Evolutionary conservation across 2,888 invertebrate species (phyloP).

Genomic region (Pyrochroa serraticornis): DNA sequence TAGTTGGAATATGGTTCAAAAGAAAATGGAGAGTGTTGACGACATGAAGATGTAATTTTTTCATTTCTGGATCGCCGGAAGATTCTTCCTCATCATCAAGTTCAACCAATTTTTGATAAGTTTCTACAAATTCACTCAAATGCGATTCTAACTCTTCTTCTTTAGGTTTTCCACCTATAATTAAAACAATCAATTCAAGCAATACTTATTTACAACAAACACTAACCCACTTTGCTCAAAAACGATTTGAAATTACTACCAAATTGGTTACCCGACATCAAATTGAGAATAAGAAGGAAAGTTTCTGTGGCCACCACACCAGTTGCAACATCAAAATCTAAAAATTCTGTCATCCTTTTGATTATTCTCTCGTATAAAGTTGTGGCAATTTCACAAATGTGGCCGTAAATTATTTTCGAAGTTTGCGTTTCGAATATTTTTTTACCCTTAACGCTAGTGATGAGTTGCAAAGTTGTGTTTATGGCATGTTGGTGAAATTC

Average conservation of each 20-base stretch:
- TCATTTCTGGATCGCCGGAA: slow-evolving; percentile 51
- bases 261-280: slow-evolving; percentile 51
- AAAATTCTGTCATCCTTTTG: slow-evolving; percentile 61
- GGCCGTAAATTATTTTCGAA: slow-evolving; percentile 46
- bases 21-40: slow-evolving; percentile 47
- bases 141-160: slow-evolving; percentile 33
- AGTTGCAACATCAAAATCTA: slow-evolving; percentile 64
- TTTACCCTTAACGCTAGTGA: slow-evolving; percentile 54
- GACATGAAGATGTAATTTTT: slow-evolving; percentile 46
- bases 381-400: slow-evolving; percentile 53
- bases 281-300: slow-evolving; percentile 60
- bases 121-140: slow-evolving; percentile 43
- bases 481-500: slow-evolving; percentile 67
- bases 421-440: slow-evolving; percentile 48
- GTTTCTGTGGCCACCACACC: slow-evolving; percentile 65
- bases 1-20: slow-evolving; percentile 41
- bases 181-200: slow-evolving; percentile 8
- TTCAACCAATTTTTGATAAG: slow-evolving; percentile 51
- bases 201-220: background rate
- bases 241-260: slow-evolving; percentile 55
- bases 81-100: slow-evolving; percentile 45
- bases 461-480: slow-evolving; percentile 55
- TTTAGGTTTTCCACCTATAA: slow-evolving; percentile 33
- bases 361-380: slow-evolving; percentile 58
- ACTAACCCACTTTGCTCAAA: slow-evolving; percentile 57